phyloP scores from a whole-genome alignment of 1,140 invertebrate genomes.

The Drosophila guanche region DNA sequence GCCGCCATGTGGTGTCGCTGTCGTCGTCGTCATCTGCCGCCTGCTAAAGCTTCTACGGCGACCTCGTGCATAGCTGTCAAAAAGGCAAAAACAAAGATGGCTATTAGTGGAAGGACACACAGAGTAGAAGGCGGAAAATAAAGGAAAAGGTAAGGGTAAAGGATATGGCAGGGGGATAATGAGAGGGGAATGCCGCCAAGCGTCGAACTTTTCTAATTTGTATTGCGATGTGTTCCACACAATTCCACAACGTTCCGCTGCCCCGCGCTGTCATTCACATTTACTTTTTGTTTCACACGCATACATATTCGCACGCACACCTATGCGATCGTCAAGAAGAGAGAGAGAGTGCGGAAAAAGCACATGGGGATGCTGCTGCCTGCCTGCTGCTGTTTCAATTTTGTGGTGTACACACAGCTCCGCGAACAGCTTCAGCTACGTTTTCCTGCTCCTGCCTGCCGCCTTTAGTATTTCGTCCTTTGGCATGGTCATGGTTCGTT shows the following conservation, averaged over 20 bases:
- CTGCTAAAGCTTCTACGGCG: constrained; percentile 21
- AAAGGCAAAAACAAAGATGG: constrained; percentile 28
- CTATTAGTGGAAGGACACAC: constrained; percentile 17
- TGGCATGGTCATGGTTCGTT: constrained; percentile 81
- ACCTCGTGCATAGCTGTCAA: constrained; percentile 49
- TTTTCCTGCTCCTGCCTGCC: constrained; percentile 33
- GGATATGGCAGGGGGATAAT: neutral
- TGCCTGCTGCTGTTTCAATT: constrained; percentile 36
- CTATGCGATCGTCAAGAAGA: neutral
- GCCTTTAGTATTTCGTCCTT: constrained; percentile 72
- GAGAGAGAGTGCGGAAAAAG: constrained; percentile 16
- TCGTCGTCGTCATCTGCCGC: constrained; percentile 48
- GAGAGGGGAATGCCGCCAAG: constrained; percentile 26
- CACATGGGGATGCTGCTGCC: constrained; percentile 47
- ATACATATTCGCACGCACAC: constrained; percentile 12
- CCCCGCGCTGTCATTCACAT: constrained; percentile 47
- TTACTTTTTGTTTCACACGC: constrained; percentile 24
- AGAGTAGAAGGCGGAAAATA: neutral
- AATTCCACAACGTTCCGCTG: constrained; percentile 42
- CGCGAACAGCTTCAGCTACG: constrained; percentile 27
- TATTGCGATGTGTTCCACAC: constrained; percentile 19
- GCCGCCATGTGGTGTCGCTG: constrained; percentile 47
- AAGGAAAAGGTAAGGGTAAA: constrained; percentile 1
- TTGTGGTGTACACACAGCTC: constrained; percentile 42
- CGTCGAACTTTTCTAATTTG: constrained; percentile 25